Percentiles rank a stretch among this genome's conserved stretches.
These are phyloP conservation scores for Ormyrus pomaceus DNA, from an alignment of 2,888 invertebrate genomes.

Conservation along the genomic window DNA sequence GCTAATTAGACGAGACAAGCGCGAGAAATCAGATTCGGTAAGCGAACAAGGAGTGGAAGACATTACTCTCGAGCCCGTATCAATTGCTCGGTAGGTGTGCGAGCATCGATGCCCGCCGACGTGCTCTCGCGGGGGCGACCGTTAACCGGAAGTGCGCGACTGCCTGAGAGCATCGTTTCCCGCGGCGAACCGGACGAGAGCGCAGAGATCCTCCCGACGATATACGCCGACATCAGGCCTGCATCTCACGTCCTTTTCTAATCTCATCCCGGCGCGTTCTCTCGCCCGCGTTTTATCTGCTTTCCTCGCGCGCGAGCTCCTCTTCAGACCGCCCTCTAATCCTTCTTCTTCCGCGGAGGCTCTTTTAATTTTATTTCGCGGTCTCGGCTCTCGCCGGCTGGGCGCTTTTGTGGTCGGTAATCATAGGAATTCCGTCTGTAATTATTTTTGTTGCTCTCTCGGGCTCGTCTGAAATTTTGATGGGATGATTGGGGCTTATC, in stretches of 20 bases:
- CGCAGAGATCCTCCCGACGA: constrained; percentile 16
- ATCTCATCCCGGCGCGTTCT: constrained; percentile 17
- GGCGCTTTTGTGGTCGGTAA: no score
- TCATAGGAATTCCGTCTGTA: no score
- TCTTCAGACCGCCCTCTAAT: background rate
- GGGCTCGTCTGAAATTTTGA: no score
- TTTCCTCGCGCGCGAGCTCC: background rate
- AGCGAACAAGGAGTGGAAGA: constrained; percentile 34
- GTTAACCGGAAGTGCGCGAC: constrained; percentile 35
- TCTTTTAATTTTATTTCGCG: constrained; percentile 3
- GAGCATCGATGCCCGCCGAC: background rate
- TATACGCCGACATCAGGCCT: constrained; percentile 2
- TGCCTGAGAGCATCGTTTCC: constrained; percentile 33
- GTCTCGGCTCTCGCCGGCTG: no score
- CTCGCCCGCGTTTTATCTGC: background rate
- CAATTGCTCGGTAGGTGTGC: constrained; percentile 9
- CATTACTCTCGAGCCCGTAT: constrained; percentile 9
- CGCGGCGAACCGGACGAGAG: background rate
- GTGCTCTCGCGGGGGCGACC: background rate
- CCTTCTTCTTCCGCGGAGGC: background rate
- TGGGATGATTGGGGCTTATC: no score
- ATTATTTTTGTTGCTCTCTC: no score
- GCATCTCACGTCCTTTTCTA: constrained; percentile 36
- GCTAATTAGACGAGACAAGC: no score
- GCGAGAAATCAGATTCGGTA: constrained; percentile 22